Percentiles rank a stretch among this genome's conserved stretches.
Conservation (phyloP, 2,888 invertebrate genomes). For the Salticus scenicus region DNA sequence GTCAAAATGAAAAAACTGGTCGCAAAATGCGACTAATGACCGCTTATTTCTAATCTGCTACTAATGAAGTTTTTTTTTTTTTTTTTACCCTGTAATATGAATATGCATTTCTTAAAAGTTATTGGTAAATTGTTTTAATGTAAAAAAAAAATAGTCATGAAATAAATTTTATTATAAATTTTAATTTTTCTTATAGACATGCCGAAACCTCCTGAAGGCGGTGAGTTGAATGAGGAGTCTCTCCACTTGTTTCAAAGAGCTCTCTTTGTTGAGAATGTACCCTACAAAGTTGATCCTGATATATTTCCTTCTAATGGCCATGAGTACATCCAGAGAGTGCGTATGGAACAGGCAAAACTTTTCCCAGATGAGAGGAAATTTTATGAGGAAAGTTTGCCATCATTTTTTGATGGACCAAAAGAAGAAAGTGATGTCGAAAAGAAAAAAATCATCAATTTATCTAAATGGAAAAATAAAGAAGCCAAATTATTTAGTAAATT, state of each 20-base stretch:
- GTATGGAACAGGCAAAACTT: neutral
- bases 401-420: neutral
- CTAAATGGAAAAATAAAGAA: neutral
- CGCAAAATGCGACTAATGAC: no score
- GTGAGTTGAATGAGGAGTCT: neutral
- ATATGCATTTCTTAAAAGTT: no score
- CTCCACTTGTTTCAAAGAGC: neutral
- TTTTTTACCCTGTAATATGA: no score
- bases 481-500: neutral
- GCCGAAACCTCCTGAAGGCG: no score
- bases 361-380: neutral
- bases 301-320: slow-evolving; percentile 15
- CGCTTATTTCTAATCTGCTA: no score
- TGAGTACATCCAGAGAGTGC: slow-evolving; percentile 22
- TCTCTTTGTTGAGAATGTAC: neutral
- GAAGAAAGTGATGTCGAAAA: no score
- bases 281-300: neutral
- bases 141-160: no score
- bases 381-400: neutral
- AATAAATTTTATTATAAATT: no score
- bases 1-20: no score
- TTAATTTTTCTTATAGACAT: no score
- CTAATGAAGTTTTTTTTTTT: no score
- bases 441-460: neutral
- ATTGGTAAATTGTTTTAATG: no score